Percentiles rank a stretch among this genome's conserved stretches.
phyloP scores from a whole-genome alignment of 2,113 vertebrate genomes.

The Tenebrosternarchus preto region DNA sequence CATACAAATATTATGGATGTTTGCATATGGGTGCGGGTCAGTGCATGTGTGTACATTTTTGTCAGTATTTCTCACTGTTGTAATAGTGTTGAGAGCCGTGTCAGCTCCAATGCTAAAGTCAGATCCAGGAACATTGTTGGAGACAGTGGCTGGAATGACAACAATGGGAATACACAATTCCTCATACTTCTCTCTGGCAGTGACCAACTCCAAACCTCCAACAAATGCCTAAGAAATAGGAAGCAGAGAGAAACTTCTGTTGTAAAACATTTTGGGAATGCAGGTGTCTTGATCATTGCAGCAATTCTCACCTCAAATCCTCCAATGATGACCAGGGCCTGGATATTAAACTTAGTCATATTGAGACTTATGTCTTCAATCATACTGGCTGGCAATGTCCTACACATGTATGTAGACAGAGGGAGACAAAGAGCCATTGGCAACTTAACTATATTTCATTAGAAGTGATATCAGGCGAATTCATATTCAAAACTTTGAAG shows the following conservation, averaged over 20 bases:
- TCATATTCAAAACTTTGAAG: neutral
- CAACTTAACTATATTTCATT: neutral
- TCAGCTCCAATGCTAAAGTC: constrained; percentile 93
- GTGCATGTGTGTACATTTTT: constrained; percentile 1
- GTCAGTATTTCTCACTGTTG: constrained; percentile 62
- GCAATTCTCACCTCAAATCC: constrained; percentile 84
- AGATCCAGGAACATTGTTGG: constrained; percentile 93
- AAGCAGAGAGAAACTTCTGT: neutral
- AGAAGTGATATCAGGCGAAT: neutral
- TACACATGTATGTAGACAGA: constrained; percentile 55
- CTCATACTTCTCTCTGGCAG: constrained; percentile 83
- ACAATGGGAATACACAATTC: constrained; percentile 93
- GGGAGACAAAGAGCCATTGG: neutral
- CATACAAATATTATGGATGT: neutral
- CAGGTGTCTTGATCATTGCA: neutral
- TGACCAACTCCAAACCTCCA: constrained; percentile 85
- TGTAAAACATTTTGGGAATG: neutral
- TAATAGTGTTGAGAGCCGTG: constrained; percentile 93
- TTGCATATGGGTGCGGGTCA: constrained; percentile 42
- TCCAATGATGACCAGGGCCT: constrained; percentile 87
- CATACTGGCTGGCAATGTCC: constrained; percentile 82
- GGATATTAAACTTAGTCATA: constrained; percentile 84
- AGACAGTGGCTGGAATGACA: constrained; percentile 90
- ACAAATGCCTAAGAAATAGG: constrained; percentile 85
- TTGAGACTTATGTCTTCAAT: constrained; percentile 84